Evolutionary conservation across 2,113 vertebrate species (phyloP).

Genomic region (Hypomesus transpacificus): DNA sequence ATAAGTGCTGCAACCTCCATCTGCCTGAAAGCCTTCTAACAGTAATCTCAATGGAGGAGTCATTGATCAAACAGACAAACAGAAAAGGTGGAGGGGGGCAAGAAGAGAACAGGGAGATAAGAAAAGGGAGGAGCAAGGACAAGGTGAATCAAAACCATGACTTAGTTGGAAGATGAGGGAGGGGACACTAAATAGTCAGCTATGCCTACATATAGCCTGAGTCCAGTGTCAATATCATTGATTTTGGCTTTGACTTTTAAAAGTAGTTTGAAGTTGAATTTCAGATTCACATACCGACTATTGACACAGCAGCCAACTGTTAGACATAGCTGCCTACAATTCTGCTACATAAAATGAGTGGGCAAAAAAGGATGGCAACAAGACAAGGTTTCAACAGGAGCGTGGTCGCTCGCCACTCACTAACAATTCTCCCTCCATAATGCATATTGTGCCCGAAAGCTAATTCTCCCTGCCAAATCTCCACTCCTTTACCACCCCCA

Average conservation of each 20-base stretch:
- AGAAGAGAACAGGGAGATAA: slow-evolving; percentile 31
- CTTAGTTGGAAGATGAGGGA: too few species aligned
- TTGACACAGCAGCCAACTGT: neutral
- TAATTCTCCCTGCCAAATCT: slow-evolving; percentile 25
- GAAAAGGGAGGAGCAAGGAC: neutral
- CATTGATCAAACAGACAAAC: slow-evolving; percentile 54
- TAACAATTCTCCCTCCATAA: slow-evolving; percentile 11
- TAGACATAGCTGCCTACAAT: neutral
- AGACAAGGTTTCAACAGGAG: neutral
- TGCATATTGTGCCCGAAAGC: slow-evolving; percentile 37
- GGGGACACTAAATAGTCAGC: too few species aligned
- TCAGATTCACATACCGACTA: too few species aligned
- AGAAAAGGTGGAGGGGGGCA: slow-evolving; percentile 14
- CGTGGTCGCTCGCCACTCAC: neutral
- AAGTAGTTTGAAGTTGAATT: too few species aligned
- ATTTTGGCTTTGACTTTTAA: too few species aligned
- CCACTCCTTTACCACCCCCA: slow-evolving; percentile 21
- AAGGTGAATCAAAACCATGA: too few species aligned
- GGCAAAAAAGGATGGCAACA: slow-evolving; percentile 14
- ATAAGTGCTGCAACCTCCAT: slow-evolving; percentile 17
- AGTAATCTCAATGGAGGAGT: slow-evolving; percentile 41
- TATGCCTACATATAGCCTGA: too few species aligned
- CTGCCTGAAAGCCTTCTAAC: slow-evolving; percentile 37
- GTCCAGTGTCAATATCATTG: too few species aligned
- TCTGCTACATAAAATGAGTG: neutral